Evolutionary conservation across 2,797 vertebrate genomes (phyloP), one percentile per base, ranked within the genome.

Genomic region (Enoplosus armatus): DNA sequence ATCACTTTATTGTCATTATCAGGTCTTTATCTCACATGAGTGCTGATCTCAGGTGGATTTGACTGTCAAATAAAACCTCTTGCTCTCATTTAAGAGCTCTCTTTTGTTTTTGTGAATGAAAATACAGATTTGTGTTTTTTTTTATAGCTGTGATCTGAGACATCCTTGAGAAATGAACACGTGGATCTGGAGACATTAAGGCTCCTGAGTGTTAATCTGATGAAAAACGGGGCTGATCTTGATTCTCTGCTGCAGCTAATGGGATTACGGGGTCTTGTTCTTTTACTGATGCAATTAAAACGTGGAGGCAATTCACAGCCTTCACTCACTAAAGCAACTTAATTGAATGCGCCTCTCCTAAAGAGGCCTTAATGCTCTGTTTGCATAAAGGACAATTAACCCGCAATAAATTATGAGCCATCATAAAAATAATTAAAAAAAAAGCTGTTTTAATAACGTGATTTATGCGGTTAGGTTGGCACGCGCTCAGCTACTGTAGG

Each of bases 231-330:
- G 54, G 37, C 75, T 80, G 75, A 72, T 83, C 77, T 78, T 80
- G 53, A 77, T 59, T 82, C 82, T 84, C 41, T 61, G 72, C 82
- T 77, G 79, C 80, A 76, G 74, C 89, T 93, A 89, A 94, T 90
- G 85, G 86, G 93, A 94, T 95, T 95, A 94, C 50, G 43, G 67
- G 47, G 51, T 84, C 73, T 68, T 75, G 56, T 85, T 85, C 82
- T 79, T 74, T 72, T 75, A 66, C 70, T 94, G 92, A 94, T 92
- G 90, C 85, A 93, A 94, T 95, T 94, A 93, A 90, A 92, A 87
- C 70, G 79, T 54, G 79, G 85, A 78, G 87, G 83, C 87, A 79
- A 83, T 92, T 92, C 87, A 80, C 86, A 73, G 72, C 75, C 87
- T 87, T 90, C 73, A 88, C 84, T 88, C 85, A 84, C 77, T 84